These are phyloP conservation scores for Cettia cetti DNA, from an alignment of 2,113 vertebrate species.

Conservation along the genomic window DNA sequence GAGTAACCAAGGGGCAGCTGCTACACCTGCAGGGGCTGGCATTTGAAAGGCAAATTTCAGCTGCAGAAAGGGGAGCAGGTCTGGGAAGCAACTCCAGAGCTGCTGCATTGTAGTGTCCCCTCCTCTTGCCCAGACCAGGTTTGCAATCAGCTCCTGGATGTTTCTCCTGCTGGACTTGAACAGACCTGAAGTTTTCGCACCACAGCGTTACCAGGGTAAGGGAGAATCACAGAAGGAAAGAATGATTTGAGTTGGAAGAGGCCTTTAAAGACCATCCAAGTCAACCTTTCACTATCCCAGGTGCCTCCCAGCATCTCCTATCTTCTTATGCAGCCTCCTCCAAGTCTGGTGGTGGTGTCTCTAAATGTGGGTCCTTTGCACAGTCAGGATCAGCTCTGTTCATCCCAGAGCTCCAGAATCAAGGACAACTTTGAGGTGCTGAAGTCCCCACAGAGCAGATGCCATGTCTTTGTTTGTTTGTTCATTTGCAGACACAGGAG, in stretches of 20 bases:
- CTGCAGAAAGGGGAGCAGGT: neutral
- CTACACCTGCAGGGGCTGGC: neutral
- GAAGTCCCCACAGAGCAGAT: fast-evolving
- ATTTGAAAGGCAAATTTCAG: neutral
- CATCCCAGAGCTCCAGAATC: neutral
- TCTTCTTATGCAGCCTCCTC: neutral
- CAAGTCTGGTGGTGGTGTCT: fast-evolving
- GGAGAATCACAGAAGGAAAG: neutral
- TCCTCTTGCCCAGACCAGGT: neutral
- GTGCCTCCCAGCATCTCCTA: neutral
- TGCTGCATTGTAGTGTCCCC: neutral
- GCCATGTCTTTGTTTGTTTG: neutral
- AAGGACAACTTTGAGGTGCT: neutral
- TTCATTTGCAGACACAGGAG: neutral
- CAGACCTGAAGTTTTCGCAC: neutral
- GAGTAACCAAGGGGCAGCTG: neutral
- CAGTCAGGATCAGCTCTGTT: neutral
- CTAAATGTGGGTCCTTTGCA: neutral
- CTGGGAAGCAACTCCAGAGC: neutral
- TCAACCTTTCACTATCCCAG: neutral
- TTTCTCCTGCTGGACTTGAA: neutral
- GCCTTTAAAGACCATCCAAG: neutral
- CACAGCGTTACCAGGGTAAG: neutral
- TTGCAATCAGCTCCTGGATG: neutral
- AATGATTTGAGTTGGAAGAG: neutral